A percentile compares a stretch with the other conserved stretches of the same genome.
Evolutionary conservation across 2,797 vertebrate species (phyloP).

Genomic region (Pachyuromys duprasi): DNA sequence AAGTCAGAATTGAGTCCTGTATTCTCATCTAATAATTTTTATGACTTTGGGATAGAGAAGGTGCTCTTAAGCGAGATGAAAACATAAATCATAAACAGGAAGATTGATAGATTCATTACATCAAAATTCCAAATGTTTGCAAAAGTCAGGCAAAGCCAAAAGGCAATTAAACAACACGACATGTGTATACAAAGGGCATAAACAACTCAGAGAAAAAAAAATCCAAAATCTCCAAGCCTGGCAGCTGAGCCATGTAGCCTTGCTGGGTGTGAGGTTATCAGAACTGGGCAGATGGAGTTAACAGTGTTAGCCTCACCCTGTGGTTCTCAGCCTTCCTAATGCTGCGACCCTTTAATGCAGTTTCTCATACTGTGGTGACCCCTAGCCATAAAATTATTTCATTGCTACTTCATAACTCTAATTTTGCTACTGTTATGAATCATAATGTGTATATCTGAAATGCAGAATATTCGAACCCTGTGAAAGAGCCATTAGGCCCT

Average conservation of each 20-base stretch:
- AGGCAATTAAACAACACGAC: slow-evolving; percentile 17
- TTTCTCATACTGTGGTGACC: too few species aligned
- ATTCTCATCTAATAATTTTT: slow-evolving; percentile 41
- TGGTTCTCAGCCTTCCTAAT: neutral
- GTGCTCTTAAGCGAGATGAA: slow-evolving; percentile 32
- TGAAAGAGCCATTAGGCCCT: neutral
- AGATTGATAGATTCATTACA: slow-evolving; percentile 28
- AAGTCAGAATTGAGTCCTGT: neutral
- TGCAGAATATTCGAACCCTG: neutral
- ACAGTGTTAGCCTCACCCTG: neutral
- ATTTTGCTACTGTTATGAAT: neutral
- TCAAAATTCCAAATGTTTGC: slow-evolving; percentile 38
- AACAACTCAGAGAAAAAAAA: neutral
- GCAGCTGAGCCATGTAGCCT: neutral
- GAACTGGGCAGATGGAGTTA: neutral
- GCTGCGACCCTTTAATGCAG: neutral
- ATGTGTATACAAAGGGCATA: neutral
- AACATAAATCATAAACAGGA: slow-evolving; percentile 32
- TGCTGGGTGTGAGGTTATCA: neutral
- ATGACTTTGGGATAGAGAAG: slow-evolving; percentile 29
- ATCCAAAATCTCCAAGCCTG: neutral
- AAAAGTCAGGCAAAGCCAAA: slow-evolving; percentile 21
- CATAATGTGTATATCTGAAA: neutral
- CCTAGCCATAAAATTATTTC: neutral
- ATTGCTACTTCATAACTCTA: neutral